A percentile compares a stretch with the other conserved stretches of the same genome.
phyloP scores from a whole-genome alignment of 1,140 invertebrate genomes.

The Drosophila kurseongensis region DNA sequence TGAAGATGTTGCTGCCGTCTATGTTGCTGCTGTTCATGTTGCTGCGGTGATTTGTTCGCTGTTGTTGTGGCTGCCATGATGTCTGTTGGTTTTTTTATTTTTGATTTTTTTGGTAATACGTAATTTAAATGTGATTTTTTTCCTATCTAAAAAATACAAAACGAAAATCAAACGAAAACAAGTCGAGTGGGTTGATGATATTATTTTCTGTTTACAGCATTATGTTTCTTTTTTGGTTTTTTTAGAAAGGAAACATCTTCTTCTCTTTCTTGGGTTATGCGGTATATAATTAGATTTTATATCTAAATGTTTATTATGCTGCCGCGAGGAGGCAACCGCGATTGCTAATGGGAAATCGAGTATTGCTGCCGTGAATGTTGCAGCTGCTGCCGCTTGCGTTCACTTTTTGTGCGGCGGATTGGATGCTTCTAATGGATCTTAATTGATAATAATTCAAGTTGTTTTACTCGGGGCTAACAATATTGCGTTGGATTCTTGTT shows the following conservation, averaged over 20 bases:
- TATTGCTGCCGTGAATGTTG: constrained; percentile 33
- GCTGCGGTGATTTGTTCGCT: constrained; percentile 64
- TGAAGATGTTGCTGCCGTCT: constrained; percentile 54
- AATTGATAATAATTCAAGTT: constrained; percentile 48
- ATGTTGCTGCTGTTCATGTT: constrained; percentile 37
- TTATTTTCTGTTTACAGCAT: constrained; percentile 37
- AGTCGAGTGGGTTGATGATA: constrained; percentile 48
- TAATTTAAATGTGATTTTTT: constrained; percentile 73
- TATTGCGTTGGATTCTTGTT: constrained; percentile 22
- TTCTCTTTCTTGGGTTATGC: constrained; percentile 24
- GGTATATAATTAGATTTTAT: constrained; percentile 58
- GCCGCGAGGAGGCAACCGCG: constrained; percentile 33
- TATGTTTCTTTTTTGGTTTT: constrained; percentile 36
- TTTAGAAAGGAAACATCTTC: constrained; percentile 74
- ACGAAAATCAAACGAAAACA: constrained; percentile 57
- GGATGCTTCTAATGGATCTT: constrained; percentile 36
- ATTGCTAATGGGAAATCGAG: constrained; percentile 50
- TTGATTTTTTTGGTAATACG: constrained; percentile 54
- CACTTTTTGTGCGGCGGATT: constrained; percentile 41
- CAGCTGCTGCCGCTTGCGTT: constrained; percentile 42
- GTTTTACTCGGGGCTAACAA: constrained; percentile 7
- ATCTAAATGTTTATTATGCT: constrained; percentile 59
- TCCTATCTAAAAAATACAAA: constrained; percentile 66
- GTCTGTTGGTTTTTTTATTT: constrained; percentile 64
- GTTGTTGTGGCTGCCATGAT: constrained; percentile 64